Percentiles rank a stretch among this genome's conserved stretches.
Conservation (phyloP, 2,113 vertebrate species). For the Poicephalus meyeri region DNA sequence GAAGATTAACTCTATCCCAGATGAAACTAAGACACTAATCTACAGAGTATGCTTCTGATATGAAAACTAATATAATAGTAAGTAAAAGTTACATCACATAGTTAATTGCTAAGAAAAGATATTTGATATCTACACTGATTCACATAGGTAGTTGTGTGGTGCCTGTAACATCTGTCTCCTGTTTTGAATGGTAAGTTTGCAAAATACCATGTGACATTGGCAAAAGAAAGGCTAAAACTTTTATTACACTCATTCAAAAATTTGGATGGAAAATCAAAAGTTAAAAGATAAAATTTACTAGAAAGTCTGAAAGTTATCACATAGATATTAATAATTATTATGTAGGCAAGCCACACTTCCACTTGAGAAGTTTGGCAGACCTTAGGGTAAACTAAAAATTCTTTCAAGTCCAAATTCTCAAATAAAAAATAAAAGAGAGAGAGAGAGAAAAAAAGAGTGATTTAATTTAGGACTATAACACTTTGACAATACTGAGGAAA, state of each 20-base stretch:
- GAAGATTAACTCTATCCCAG: neutral
- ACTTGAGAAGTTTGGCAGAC: neutral
- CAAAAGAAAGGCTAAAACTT: neutral
- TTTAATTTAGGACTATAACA: neutral
- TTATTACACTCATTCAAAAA: neutral
- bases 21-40: neutral
- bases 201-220: neutral
- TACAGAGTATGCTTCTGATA: neutral
- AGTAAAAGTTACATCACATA: neutral
- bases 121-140: neutral
- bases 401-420: neutral
- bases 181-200: neutral
- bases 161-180: neutral
- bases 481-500: neutral
- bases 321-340: neutral
- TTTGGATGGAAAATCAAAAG: neutral
- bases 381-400: neutral
- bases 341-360: neutral
- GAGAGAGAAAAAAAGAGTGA: fast-evolving
- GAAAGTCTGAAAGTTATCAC: neutral
- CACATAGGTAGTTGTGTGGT: neutral
- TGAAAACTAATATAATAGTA: neutral
- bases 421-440: neutral
- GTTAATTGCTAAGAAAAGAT: neutral
- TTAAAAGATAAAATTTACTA: neutral